phyloP scores from a whole-genome alignment of 2,888 invertebrate genomes.

The Conistra vaccinii region DNA sequence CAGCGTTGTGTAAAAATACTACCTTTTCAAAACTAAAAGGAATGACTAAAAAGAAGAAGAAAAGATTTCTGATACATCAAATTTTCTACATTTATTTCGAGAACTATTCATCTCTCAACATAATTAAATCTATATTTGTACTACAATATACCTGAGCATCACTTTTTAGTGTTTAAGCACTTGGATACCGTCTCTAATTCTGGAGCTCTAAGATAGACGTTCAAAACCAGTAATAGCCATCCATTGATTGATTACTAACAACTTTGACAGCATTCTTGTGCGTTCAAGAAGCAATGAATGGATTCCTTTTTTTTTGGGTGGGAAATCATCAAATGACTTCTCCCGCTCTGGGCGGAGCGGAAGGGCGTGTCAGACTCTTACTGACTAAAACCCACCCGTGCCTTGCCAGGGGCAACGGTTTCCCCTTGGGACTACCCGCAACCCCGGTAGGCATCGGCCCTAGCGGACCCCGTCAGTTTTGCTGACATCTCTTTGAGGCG shows the following conservation, averaged over 20 bases:
- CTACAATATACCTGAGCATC: constrained; percentile 24
- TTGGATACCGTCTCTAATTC: not conserved
- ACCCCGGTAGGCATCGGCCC: too few relatives aligned
- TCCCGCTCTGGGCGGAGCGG: too few relatives aligned
- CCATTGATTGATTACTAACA: not conserved
- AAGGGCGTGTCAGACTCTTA: too few relatives aligned
- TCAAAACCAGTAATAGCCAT: not conserved
- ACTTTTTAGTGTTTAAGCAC: constrained; percentile 39
- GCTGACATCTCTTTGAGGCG: too few relatives aligned
- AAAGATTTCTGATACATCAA: not conserved
- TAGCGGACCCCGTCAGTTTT: too few relatives aligned
- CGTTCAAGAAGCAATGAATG: constrained; percentile 16
- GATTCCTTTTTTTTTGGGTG: too few relatives aligned
- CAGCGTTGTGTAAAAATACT: too few relatives aligned
- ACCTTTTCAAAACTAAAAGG: not conserved
- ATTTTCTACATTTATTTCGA: not conserved
- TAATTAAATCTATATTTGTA: not conserved
- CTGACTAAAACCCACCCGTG: too few relatives aligned
- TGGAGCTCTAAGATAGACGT: not conserved
- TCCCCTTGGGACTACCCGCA: too few relatives aligned
- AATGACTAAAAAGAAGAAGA: not conserved
- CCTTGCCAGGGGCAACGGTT: too few relatives aligned
- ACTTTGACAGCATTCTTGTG: not conserved
- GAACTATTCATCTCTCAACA: not conserved
- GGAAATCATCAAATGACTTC: too few relatives aligned